Conservation (phyloP, 2,113 vertebrate genomes). For the Epinephelus lanceolatus region DNA sequence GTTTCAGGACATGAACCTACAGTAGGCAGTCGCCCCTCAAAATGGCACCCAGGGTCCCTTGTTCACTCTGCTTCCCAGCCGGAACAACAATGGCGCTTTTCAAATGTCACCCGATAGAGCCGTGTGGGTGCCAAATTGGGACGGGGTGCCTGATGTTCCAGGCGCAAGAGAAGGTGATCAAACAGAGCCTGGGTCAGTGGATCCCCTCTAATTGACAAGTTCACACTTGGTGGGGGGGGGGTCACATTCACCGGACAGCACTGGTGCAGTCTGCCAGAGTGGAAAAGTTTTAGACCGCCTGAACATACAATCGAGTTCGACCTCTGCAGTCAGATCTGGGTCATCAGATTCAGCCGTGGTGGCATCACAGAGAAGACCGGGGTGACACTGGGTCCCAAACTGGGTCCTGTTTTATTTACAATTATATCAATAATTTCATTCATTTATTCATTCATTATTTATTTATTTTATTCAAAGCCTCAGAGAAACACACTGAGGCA, state of each 20-base stretch:
- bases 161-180: constrained; percentile 63
- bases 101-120: constrained; percentile 58
- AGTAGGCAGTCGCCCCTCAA: constrained; percentile 29
- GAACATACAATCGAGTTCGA: constrained; percentile 3
- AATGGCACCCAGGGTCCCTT: constrained; percentile 28
- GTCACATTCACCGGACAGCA: constrained; percentile 33
- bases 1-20: constrained; percentile 57
- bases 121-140: constrained; percentile 67
- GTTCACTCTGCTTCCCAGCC: constrained; percentile 68
- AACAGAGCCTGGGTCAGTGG: constrained; percentile 70
- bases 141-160: constrained; percentile 60
- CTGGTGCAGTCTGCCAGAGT: constrained; percentile 29
- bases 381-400: too few species aligned
- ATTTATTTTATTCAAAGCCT: too few species aligned
- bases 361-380: background rate
- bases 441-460: too few species aligned
- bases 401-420: too few species aligned
- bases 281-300: constrained; percentile 33
- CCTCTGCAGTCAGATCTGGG: constrained; percentile 32
- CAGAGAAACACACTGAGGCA: too few species aligned
- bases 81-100: constrained; percentile 76
- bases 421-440: too few species aligned
- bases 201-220: constrained; percentile 70
- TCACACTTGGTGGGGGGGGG: constrained; percentile 60
- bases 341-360: constrained; percentile 2